Evolutionary conservation across 2,888 invertebrate genomes (phyloP).

Genomic region (Eupeodes luniger): DNA sequence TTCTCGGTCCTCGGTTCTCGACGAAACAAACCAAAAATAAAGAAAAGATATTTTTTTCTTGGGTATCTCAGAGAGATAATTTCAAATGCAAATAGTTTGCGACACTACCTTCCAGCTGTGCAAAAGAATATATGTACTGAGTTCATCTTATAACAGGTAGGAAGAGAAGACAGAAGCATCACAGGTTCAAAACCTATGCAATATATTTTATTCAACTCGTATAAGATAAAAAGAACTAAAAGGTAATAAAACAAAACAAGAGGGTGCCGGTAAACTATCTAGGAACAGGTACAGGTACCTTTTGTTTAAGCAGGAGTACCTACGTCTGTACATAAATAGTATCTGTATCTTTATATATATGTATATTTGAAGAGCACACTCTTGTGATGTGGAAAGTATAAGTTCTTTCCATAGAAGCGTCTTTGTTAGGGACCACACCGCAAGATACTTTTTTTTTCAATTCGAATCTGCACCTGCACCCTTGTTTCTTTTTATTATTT

Average conservation of each 20-base stretch:
- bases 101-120: constrained; percentile 19
- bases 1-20: neutral
- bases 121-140: neutral
- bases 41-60: constrained; percentile 12
- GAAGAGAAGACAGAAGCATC: constrained; percentile 27
- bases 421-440: constrained; percentile 18
- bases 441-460: neutral
- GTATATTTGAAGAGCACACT: constrained; percentile 17
- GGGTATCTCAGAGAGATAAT: neutral
- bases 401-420: constrained; percentile 8
- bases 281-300: neutral
- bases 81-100: constrained; percentile 32
- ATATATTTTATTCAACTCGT: neutral
- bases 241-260: constrained; percentile 31
- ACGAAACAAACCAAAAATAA: constrained; percentile 10
- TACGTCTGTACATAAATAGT: neutral
- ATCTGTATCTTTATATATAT: no score
- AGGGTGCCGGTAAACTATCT: neutral
- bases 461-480: constrained; percentile 26
- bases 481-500: neutral
- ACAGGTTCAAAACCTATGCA: neutral
- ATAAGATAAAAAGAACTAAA: constrained; percentile 12
- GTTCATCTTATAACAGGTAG: constrained; percentile 16
- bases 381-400: neutral
- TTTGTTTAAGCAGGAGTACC: constrained; percentile 10